Conservation (phyloP, 30 jellyfish, hydroid and myxozoan genomes). For the Calvadosia cruxmelitensis region DNA sequence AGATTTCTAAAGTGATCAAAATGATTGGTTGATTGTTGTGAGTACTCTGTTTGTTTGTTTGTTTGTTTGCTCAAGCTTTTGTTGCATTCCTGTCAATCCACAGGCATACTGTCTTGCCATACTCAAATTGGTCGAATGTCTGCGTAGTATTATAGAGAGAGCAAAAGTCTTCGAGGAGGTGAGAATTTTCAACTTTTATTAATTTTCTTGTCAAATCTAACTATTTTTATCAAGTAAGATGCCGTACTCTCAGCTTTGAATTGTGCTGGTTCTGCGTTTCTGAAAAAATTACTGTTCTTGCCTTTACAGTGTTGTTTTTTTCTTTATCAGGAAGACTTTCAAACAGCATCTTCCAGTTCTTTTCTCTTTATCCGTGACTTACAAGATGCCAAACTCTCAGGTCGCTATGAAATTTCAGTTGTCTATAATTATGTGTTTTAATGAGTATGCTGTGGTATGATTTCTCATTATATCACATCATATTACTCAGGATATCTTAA, state of each 20-base stretch:
- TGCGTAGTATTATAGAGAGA: slow-evolving; percentile 42
- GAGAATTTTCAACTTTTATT: not conserved
- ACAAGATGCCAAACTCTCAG: not conserved
- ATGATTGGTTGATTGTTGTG: too few relatives aligned
- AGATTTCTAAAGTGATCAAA: too few relatives aligned
- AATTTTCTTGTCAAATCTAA: too few relatives aligned
- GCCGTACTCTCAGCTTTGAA: too few relatives aligned
- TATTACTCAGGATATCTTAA: slow-evolving; percentile 59
- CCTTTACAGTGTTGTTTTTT: not conserved
- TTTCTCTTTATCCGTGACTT: not conserved
- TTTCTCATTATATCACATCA: slow-evolving; percentile 35
- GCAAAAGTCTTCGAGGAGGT: slow-evolving; percentile 85
- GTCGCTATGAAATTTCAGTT: too few relatives aligned
- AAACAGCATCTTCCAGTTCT: slow-evolving; percentile 14
- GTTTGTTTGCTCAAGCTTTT: too few relatives aligned
- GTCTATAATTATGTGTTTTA: too few relatives aligned
- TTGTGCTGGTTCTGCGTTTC: not conserved
- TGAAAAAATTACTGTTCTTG: too few relatives aligned
- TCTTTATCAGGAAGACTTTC: slow-evolving; percentile 58
- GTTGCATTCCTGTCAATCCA: too few relatives aligned
- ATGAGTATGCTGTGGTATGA: slow-evolving; percentile 59
- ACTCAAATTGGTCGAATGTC: slow-evolving; percentile 58
- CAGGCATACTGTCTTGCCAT: slow-evolving; percentile 31
- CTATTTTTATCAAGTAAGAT: too few relatives aligned
- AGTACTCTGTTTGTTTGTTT: too few relatives aligned